phyloP scores from a whole-genome alignment of 2,888 invertebrate species.

The Drosophila tanythrix region DNA sequence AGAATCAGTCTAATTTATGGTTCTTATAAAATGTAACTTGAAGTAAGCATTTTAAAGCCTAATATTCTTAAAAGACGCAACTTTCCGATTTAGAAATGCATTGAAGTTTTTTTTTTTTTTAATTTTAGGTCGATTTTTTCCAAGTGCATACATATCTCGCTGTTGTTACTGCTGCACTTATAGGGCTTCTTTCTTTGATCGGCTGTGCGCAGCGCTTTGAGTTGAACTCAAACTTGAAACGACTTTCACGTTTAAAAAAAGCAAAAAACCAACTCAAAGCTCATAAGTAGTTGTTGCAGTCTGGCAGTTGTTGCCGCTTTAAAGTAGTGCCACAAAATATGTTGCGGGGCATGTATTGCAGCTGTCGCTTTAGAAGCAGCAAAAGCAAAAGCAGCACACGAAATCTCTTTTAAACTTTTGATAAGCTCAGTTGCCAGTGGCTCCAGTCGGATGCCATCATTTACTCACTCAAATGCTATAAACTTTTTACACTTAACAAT shows the following conservation, averaged over 20 bases:
- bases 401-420: slow-evolving; percentile 63
- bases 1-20: not conserved
- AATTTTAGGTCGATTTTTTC: not conserved
- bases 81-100: not conserved
- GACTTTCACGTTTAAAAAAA: slow-evolving; percentile 31
- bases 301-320: slow-evolving; percentile 20
- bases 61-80: not conserved
- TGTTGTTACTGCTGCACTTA: slow-evolving; percentile 44
- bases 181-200: slow-evolving; percentile 59
- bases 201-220: slow-evolving; percentile 36
- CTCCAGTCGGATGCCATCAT: slow-evolving; percentile 60
- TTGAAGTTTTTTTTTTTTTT: not conserved
- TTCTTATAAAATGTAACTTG: not conserved
- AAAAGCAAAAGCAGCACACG: slow-evolving; percentile 26
- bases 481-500: slow-evolving; percentile 79
- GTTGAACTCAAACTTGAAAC: slow-evolving; percentile 51
- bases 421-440: slow-evolving; percentile 41
- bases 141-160: not conserved
- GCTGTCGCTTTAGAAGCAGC: slow-evolving; percentile 21
- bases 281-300: slow-evolving; percentile 23
- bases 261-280: slow-evolving; percentile 38
- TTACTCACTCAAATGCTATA: slow-evolving; percentile 77
- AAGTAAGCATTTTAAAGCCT: not conserved
- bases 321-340: slow-evolving; percentile 49
- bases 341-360: slow-evolving; percentile 26